Evolutionary conservation across 2,888 invertebrate species (phyloP).

Genomic region (Julus scanicus): DNA sequence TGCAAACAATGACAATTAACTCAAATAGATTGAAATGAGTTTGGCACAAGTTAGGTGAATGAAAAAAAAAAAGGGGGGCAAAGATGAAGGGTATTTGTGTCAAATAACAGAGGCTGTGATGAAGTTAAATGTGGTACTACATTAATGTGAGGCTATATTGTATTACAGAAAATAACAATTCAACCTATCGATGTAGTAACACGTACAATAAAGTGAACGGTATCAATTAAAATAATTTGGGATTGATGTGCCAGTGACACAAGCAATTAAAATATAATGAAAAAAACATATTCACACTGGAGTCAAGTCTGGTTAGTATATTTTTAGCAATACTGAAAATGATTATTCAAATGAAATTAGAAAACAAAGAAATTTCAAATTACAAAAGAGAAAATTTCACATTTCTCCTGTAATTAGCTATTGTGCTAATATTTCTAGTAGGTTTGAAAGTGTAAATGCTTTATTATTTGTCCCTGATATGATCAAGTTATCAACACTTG

Average conservation of each 20-base stretch:
- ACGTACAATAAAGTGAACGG: neutral
- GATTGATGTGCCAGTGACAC: neutral
- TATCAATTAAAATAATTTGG: neutral
- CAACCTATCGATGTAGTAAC: neutral
- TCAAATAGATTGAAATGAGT: neutral
- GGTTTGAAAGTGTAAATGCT: too few species aligned
- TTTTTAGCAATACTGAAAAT: neutral
- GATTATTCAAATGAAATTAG: neutral
- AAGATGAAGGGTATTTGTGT: neutral
- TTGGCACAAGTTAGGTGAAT: neutral
- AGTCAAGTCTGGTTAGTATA: neutral
- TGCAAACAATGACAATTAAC: neutral
- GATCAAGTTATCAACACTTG: neutral
- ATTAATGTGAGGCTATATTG: neutral
- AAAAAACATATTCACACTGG: neutral
- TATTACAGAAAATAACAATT: neutral
- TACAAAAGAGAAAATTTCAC: neutral
- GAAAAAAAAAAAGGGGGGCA: neutral
- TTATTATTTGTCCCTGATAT: neutral
- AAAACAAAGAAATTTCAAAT: too few species aligned
- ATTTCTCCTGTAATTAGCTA: neutral
- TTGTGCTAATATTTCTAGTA: neutral
- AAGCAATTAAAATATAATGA: neutral
- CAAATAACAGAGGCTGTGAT: neutral
- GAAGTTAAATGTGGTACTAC: neutral